Conservation (phyloP, 2,797 vertebrate species). For the Hydrocynus forskahlii region DNA sequence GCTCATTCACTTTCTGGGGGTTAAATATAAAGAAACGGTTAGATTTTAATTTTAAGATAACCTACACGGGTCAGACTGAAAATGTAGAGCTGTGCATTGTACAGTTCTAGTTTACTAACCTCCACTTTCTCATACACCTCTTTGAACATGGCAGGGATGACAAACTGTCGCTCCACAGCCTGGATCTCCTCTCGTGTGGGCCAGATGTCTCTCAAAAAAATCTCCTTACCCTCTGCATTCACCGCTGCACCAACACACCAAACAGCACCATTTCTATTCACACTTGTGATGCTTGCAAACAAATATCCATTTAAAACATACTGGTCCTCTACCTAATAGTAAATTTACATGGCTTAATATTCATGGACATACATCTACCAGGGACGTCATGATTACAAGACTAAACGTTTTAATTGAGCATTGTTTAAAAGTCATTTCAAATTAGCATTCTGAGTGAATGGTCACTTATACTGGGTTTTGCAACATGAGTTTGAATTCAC, state of each 20-base stretch:
- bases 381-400: too few species aligned
- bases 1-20: slow-evolving; percentile 88
- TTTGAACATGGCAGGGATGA: slow-evolving; percentile 98
- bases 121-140: slow-evolving; percentile 97
- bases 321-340: background rate
- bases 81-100: background rate
- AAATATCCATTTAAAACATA: background rate
- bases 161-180: slow-evolving; percentile 85
- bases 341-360: too few species aligned
- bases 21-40: background rate
- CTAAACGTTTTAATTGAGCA: too few species aligned
- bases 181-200: slow-evolving; percentile 95
- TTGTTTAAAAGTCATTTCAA: too few species aligned
- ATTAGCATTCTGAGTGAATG: too few species aligned
- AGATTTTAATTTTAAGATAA: background rate
- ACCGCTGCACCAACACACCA: slow-evolving; percentile 72
- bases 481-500: too few species aligned
- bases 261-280: background rate
- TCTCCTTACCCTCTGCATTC: slow-evolving; percentile 79
- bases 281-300: too few species aligned
- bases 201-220: slow-evolving; percentile 96
- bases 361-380: too few species aligned
- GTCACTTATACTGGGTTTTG: too few species aligned
- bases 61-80: background rate
- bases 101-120: slow-evolving; percentile 69